Base-by-base conservation (phyloP, 2,888 invertebrate genomes). In the Polyploca ridens region DNA sequence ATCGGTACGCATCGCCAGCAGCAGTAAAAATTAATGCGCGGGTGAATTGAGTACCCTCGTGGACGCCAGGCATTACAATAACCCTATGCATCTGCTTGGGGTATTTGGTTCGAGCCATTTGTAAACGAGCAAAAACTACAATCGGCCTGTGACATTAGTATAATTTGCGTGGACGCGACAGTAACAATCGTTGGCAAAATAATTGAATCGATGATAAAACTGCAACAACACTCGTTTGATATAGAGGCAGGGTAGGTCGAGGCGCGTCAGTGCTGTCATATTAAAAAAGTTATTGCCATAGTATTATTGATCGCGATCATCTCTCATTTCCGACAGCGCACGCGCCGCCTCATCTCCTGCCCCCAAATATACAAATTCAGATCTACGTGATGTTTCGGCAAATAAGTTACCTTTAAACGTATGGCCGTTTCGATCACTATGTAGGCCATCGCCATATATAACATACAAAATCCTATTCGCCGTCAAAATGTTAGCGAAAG, bases 291-390 rank as follows among this genome's bases (percentile, higher is more conserved):
- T 73, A 75, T 64, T 65, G 70, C 49, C 69, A 44, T n/a, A 46
- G n/a, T 6, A 69, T 69, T 67, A 65, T 63, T 10, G 61, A 19
- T 63, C 46, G 19, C 58, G 67, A 72, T 63, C 69, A 44, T 62
- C 64, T 59, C 68, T 62, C 63, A 72, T 63, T 67, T 35, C 73
- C 70, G 33, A 60, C 57, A 35, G 59, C 44, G 33, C n/a, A 41
- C 13, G 41, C 11, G 41, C 41, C 13, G 41, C 41, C 41, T 13
- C 60, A 58, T 54, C 59, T 38, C 60, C 58, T 19, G 41, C 54
- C 62, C 33, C 46, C 58, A 33, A 14, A 54, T 63, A 65, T 77
- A 81, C 82, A 86, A 86, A 87, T 86, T 87, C 85, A 82, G 86
- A 86, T 86, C 86, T 86, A 87, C 83, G 83, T 75, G 73, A 74